phyloP scores from a whole-genome alignment of 2,113 vertebrate species.

The Oreochromis niloticus region DNA sequence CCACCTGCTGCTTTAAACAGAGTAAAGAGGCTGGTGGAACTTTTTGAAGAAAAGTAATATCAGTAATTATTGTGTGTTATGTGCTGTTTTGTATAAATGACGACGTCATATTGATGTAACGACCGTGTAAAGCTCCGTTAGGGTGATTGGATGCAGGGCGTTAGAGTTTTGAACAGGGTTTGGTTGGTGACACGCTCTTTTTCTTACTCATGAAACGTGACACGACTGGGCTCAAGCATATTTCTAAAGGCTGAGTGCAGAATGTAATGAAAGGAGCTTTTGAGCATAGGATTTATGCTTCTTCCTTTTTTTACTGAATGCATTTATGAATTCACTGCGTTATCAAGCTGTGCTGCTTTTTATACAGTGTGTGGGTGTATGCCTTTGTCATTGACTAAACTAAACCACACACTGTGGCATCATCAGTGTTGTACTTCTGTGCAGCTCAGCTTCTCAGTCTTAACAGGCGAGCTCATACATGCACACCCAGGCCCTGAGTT shows the following conservation, averaged over 20 bases:
- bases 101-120: neutral
- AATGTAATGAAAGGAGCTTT: neutral
- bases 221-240: neutral
- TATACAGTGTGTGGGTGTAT: neutral
- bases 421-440: neutral
- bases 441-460: neutral
- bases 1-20: neutral
- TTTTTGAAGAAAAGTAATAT: neutral
- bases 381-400: neutral
- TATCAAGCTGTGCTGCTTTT: neutral
- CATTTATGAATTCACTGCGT: neutral
- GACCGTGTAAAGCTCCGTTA: neutral
- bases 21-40: neutral
- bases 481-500: neutral
- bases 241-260: neutral
- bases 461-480: conserved; percentile 12
- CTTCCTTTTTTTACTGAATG: neutral
- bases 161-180: neutral
- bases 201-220: neutral
- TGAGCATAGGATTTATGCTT: neutral
- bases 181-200: neutral
- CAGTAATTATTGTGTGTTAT: neutral
- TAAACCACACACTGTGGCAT: neutral
- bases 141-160: neutral
- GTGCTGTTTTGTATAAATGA: neutral